Evolutionary conservation across 2,113 vertebrate genomes (phyloP), one percentile per base, ranked within the genome.

Genomic region (Mustela lutreola): DNA sequence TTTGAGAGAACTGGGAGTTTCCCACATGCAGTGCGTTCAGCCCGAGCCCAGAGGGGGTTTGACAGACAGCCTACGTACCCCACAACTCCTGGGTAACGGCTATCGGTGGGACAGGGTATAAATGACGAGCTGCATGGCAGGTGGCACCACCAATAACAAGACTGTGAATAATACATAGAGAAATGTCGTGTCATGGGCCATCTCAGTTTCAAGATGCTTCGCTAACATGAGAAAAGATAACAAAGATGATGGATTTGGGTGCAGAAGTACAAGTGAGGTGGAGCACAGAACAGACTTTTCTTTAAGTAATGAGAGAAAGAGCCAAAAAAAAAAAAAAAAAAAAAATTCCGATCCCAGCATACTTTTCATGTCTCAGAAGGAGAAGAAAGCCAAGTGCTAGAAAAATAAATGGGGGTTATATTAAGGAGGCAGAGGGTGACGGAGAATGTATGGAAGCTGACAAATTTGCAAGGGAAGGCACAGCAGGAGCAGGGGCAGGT

Each of bases 281-380:
- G 31, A 70, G 85, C 93, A 70, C 39, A 92, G 92, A 82, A 92
- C 12, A 85, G 75, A 71, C 45, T 75, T 75, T 31, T 85, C 93
- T 67, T 76, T 90, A 91, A 94, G 91, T 88, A 79, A 96, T 63
- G 67, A 91, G 58, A n/a, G 84, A 93, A 78, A 62, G 42, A 62
- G 60, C 62, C 84, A 42, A 42, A 82, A 65, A 65, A 65, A 50
- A 81, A 96, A 56, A 53, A 53, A 79, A 36, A 50, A 78, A 79
- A 87, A 76, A 71, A 39, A 39, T 39, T 11, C 92, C 76, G 81
- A 36, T 75, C 67, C 65, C 63, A 15, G 75, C 92, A 53, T 84
- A 67, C 10, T 91, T 89, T 31, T 89, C 82, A 91, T 80, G 91
- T 89, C 73, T 80, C 80, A 24, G 70, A 95, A 91, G 93, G 76